Percentiles rank a stretch among this genome's conserved stretches.
phyloP scores from a whole-genome alignment of 2,797 vertebrate species.

The Lepus townsendii region DNA sequence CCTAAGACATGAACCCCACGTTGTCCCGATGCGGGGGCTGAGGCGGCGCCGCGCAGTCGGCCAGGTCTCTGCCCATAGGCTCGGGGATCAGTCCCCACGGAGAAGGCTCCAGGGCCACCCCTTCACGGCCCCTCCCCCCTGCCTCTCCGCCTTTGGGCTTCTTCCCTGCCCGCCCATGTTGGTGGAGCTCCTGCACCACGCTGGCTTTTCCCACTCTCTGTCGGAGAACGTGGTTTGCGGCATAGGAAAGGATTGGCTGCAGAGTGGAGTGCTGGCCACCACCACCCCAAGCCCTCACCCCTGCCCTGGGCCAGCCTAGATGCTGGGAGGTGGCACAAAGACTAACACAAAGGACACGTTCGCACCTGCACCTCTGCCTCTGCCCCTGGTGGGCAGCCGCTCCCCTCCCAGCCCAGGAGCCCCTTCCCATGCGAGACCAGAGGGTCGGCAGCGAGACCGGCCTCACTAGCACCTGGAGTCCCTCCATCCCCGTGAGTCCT shows the following conservation, averaged over 20 bases:
- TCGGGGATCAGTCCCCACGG: not conserved
- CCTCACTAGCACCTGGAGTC: not conserved
- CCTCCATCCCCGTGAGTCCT: rapidly evolving
- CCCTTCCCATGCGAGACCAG: not conserved
- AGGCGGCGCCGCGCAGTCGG: not conserved
- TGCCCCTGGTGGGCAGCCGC: not conserved
- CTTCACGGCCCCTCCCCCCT: not conserved
- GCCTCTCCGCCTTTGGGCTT: rapidly evolving
- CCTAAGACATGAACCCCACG: not conserved
- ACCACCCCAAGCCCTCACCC: rapidly evolving
- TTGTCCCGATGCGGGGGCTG: not conserved
- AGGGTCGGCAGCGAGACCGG: rapidly evolving
- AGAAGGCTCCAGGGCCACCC: too few species aligned
- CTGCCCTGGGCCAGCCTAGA: not conserved
- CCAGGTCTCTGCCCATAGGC: too few species aligned
- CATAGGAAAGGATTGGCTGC: not conserved
- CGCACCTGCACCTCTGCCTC: rapidly evolving
- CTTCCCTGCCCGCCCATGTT: not conserved
- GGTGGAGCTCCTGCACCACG: not conserved
- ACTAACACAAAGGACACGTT: too few species aligned
- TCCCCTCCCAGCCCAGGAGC: too few species aligned
- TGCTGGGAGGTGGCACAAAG: too few species aligned
- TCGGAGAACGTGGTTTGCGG: not conserved
- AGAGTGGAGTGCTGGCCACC: not conserved
- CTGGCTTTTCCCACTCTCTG: too few species aligned